These are phyloP conservation scores for Mesorhabditis spiculigera DNA, from an alignment of 2,888 invertebrate genomes.

Conservation along the genomic window DNA sequence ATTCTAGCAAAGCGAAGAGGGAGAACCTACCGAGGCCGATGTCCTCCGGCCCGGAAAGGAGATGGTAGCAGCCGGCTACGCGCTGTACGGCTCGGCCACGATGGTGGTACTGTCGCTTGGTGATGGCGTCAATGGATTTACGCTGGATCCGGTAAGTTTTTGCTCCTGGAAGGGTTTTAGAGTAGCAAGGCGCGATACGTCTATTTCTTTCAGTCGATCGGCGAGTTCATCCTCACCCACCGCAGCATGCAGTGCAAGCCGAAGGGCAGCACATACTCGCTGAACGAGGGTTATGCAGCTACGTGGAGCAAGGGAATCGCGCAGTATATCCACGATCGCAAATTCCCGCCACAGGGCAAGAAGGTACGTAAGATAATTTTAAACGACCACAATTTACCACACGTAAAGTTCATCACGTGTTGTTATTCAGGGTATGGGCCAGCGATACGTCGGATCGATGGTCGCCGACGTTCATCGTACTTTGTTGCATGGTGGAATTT, in stretches of 20 bases:
- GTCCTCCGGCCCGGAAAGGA: constrained; percentile 80
- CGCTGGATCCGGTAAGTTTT: constrained; percentile 68
- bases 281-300: constrained; percentile 70
- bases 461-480: constrained; percentile 99
- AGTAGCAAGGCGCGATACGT: too few relatives aligned
- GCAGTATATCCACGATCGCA: constrained; percentile 66
- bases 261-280: constrained; percentile 82
- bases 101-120: constrained; percentile 85
- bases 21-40: constrained; percentile 66
- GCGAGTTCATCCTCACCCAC: constrained; percentile 76
- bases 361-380: constrained; percentile 67
- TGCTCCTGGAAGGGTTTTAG: background rate
- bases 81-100: constrained; percentile 91
- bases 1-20: too few relatives aligned
- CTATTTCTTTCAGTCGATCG: constrained; percentile 65
- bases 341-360: constrained; percentile 65
- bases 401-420: constrained; percentile 69
- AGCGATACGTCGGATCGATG: constrained; percentile 99
- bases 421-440: constrained; percentile 70
- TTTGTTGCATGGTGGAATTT: constrained; percentile 96
- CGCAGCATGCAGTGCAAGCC: constrained; percentile 78
- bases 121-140: constrained; percentile 78
- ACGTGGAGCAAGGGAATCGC: constrained; percentile 68
- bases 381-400: constrained; percentile 69
- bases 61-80: constrained; percentile 90